Evolutionary conservation across 2,113 vertebrate species (phyloP).

Genomic region (Gymnobelideus leadbeateri): DNA sequence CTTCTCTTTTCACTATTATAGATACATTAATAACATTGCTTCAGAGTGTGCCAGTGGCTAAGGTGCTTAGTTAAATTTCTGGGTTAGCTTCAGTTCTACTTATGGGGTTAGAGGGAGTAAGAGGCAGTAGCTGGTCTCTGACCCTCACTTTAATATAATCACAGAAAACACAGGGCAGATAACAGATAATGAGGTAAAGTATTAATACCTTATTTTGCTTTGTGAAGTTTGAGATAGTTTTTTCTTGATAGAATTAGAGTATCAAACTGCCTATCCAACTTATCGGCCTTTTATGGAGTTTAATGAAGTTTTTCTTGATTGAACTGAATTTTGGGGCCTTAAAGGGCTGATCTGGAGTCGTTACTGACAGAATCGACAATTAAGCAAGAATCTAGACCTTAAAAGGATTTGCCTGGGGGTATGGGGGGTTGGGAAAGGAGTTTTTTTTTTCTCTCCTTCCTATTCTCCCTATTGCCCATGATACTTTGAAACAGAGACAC

Average conservation of each 20-base stretch:
- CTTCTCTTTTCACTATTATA: conserved; percentile 21
- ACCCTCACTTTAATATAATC: neutral
- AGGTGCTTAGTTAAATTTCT: conserved; percentile 19
- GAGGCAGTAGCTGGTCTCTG: neutral
- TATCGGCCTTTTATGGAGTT: neutral
- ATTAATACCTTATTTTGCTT: neutral
- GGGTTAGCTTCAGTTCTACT: neutral
- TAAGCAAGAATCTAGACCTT: neutral
- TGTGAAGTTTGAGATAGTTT: neutral
- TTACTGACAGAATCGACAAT: neutral
- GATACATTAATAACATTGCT: conserved; percentile 12
- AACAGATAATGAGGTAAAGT: neutral
- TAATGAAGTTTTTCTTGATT: neutral
- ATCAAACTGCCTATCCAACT: neutral
- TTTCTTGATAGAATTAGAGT: neutral
- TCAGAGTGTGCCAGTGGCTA: neutral
- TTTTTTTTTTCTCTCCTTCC: neutral
- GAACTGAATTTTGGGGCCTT: neutral
- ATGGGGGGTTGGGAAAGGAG: neutral
- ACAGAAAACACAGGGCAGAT: neutral
- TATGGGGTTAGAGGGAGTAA: neutral
- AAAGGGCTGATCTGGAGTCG: neutral
- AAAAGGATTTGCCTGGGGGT: neutral
- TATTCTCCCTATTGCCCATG: neutral
- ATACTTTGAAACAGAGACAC: neutral